phyloP scores from a whole-genome alignment of 2,113 vertebrate genomes.

The Corythornis madagascariensis region DNA sequence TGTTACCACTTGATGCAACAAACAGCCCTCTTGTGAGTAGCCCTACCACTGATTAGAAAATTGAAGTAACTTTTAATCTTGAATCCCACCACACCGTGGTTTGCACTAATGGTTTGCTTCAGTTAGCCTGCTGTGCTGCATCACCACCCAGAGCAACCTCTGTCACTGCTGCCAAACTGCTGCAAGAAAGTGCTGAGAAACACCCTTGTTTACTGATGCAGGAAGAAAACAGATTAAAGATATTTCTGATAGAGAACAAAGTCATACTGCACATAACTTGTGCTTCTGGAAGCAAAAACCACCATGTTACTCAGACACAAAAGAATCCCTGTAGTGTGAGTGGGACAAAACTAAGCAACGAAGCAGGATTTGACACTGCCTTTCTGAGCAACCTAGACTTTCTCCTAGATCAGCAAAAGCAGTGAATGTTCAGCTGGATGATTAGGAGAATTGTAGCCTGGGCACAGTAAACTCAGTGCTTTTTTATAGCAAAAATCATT shows the following conservation, averaged over 20 bases:
- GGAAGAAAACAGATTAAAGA: background rate
- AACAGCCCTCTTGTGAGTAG: background rate
- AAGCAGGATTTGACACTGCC: background rate
- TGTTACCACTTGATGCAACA: background rate
- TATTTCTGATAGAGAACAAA: background rate
- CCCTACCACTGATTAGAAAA: conserved; percentile 51
- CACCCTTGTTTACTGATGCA: background rate
- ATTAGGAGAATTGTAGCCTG: background rate
- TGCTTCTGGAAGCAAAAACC: background rate
- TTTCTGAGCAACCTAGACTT: background rate
- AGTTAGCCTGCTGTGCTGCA: conserved; percentile 8
- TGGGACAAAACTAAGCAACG: background rate
- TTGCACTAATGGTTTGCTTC: conserved; percentile 27
- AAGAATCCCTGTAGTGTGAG: background rate
- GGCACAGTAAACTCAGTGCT: background rate
- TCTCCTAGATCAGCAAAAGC: background rate
- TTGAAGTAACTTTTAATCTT: conserved; percentile 60
- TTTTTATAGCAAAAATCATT: background rate
- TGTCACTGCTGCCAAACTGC: background rate
- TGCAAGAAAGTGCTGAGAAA: background rate
- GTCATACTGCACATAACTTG: background rate
- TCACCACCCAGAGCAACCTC: background rate
- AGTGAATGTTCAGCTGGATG: background rate
- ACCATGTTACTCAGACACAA: background rate
- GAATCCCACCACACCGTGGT: background rate